Base-by-base conservation (phyloP, 2,888 invertebrate genomes). In the Phrixothrix hirtus region DNA sequence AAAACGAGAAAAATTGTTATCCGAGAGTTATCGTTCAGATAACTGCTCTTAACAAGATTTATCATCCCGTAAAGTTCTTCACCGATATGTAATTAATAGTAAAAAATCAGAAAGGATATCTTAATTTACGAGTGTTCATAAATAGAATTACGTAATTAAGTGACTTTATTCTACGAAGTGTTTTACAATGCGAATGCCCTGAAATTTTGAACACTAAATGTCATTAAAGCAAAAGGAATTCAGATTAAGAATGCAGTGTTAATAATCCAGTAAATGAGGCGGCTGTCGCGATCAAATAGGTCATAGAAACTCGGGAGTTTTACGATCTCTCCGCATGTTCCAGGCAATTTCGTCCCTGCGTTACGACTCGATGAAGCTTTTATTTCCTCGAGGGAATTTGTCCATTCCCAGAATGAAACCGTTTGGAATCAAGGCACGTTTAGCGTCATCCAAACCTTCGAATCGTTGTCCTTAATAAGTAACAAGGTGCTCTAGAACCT, bases 351-450 rank as follows among this genome's bases (percentile, higher is more conserved):
- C 73, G 68, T 44, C 42, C 36, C 45, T 52, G 48, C 56, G 66
- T 65, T 62, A 60, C 69, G 67, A 69, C 66, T 69, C 73, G 74
- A 72, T 71, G 73, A 72, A 73, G 74, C 73, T 74, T 74, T 74
- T 74, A 74, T 74, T 73, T 73, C 70, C 74, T 66, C 71, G 42
- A 57, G 72, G 73, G 75, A 72, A 70, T 72, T 71, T 70, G 69
- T 56, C 52, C 52, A 52, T 47, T 44, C 32, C 52, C 59, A 65
- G 66, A 70, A 70, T 68, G 68, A 70, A 71, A 70, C 71, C 68
- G 64, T 70, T 68, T 62, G 61, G 64, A 72, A 70, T 65, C 70
- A 69, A 68, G 67, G 70, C 71, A 72, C 71, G 71, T 72, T 69
- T 67, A 69, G 67, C 69, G 67, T 68, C 70, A 69, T 69, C 66